Conservation (phyloP, 2,797 vertebrate species). For the Echeneis naucrates region DNA sequence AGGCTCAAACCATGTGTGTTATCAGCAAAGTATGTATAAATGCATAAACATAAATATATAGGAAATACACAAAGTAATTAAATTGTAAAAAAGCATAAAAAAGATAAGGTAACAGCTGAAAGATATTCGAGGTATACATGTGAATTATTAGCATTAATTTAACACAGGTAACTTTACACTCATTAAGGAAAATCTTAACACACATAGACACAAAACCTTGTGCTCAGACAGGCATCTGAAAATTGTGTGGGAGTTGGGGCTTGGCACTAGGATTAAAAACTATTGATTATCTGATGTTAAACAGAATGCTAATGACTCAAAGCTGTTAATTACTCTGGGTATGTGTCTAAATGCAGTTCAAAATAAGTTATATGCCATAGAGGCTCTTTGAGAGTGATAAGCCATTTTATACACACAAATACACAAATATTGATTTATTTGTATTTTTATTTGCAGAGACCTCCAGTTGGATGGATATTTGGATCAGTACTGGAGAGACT, state of each 20-base stretch:
- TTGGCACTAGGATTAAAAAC: constrained; percentile 53
- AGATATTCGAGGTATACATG: not conserved
- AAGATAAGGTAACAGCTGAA: not conserved
- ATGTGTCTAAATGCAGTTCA: constrained; percentile 41
- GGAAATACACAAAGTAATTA: not conserved
- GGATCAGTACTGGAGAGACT: constrained; percentile 97
- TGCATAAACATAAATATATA: no score
- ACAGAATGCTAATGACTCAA: constrained; percentile 34
- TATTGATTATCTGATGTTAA: constrained; percentile 65
- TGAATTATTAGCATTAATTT: not conserved
- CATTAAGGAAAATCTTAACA: not conserved
- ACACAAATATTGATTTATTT: constrained; percentile 4
- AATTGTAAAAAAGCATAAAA: not conserved
- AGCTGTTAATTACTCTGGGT: constrained; percentile 43
- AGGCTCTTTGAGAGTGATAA: constrained; percentile 16
- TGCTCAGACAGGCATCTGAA: constrained; percentile 1
- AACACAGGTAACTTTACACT: not conserved
- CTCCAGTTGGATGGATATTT: constrained; percentile 92
- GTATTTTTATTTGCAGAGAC: constrained; percentile 85
- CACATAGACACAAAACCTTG: constrained; percentile 3
- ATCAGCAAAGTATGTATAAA: not conserved
- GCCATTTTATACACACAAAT: constrained; percentile 17
- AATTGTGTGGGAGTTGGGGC: not conserved
- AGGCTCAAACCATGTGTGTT: not conserved
- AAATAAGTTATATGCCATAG: constrained; percentile 48